Conservation (phyloP, 1,140 invertebrate species). For the Drosophila melanogaster region Release_6_plus_ISO1_MT NC_004354.4:20280001-20280500, state of each 20-base stretch:
- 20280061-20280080: no score
- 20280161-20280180: not conserved
- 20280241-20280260: not conserved
- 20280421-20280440: constrained; percentile 52
- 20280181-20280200: not conserved
- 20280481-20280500: constrained; percentile 13
- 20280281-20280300: not conserved
- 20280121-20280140: no score
- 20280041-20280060: no score
- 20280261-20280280: constrained; percentile 2
- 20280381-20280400: not conserved
- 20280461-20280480: constrained; percentile 71
- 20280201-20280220: not conserved
- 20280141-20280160: no score
- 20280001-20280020: no score
- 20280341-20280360: constrained; percentile 25
- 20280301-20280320: not conserved
- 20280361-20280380: constrained; percentile 25
- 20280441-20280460: constrained; percentile 40
- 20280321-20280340: constrained; percentile 12
- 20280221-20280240: not conserved
- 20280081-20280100: no score
- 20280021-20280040: no score
- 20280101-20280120: no score
- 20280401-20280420: constrained; percentile 22